Evolutionary conservation across 2,113 vertebrate species (phyloP).

Genomic region (Gambusia holbrooki): DNA sequence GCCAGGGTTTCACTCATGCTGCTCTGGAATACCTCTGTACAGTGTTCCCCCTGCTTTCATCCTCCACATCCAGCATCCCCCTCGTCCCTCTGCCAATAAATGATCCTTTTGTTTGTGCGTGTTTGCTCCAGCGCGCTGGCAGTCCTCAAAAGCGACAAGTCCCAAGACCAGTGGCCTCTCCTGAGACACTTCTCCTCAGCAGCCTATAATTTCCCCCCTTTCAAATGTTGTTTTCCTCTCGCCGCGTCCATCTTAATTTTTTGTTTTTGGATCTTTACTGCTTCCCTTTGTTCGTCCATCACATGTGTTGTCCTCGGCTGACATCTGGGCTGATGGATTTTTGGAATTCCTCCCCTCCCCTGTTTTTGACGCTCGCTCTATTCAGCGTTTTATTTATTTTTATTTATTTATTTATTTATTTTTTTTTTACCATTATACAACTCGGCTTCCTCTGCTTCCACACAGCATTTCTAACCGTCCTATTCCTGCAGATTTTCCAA

Average conservation of each 20-base stretch:
- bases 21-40: slow-evolving; percentile 73
- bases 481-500: slow-evolving; percentile 15
- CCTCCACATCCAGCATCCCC: slow-evolving; percentile 50
- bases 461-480: slow-evolving; percentile 36
- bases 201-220: slow-evolving; percentile 34
- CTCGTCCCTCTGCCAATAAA: slow-evolving; percentile 77
- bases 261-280: background rate
- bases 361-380: slow-evolving; percentile 31
- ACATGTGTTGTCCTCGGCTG: slow-evolving; percentile 25
- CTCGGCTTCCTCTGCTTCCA: slow-evolving; percentile 18
- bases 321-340: slow-evolving; percentile 54
- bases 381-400: slow-evolving; percentile 18
- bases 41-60: slow-evolving; percentile 66
- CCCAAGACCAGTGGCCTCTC: slow-evolving; percentile 50
- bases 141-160: slow-evolving; percentile 52
- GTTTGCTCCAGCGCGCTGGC: slow-evolving; percentile 63
- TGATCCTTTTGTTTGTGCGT: slow-evolving; percentile 77
- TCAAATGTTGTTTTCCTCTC: background rate
- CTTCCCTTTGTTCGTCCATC: background rate
- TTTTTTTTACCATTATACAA: slow-evolving; percentile 4
- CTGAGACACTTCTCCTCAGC: slow-evolving; percentile 29
- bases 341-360: slow-evolving; percentile 61
- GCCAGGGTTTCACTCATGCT: slow-evolving; percentile 73
- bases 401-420: slow-evolving; percentile 25
- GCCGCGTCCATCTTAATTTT: background rate